Percentiles rank a stretch among this genome's conserved stretches.
Evolutionary conservation across 1,140 invertebrate genomes (phyloP).

Genomic region (Lepidurus arcticus): DNA sequence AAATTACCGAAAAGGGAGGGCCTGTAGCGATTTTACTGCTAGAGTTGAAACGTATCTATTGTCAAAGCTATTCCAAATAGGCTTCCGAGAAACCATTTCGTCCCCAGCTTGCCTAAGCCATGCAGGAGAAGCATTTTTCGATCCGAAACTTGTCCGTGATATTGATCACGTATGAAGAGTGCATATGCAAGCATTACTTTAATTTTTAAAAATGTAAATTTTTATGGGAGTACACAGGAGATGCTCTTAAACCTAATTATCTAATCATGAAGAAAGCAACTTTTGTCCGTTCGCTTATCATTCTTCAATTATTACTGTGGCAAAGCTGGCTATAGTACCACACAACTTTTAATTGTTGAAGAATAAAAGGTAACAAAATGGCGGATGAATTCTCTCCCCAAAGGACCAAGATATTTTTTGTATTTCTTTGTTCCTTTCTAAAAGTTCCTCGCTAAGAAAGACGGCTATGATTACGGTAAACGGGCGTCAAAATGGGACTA

Average conservation of each 20-base stretch:
- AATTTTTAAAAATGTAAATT: no score
- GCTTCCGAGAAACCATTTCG: not conserved
- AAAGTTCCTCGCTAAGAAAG: not conserved
- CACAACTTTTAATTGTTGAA: not conserved
- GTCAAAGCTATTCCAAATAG: not conserved
- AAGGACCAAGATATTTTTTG: not conserved
- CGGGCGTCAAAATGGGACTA: no score
- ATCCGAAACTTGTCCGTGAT: not conserved
- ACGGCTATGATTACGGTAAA: not conserved
- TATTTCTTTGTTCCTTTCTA: not conserved
- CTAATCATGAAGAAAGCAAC: not conserved
- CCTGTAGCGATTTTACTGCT: not conserved
- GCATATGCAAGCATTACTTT: not conserved
- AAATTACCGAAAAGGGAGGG: not conserved
- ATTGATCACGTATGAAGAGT: constrained; percentile 14
- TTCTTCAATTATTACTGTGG: not conserved
- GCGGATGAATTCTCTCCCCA: not conserved
- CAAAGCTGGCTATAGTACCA: not conserved
- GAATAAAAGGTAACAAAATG: not conserved
- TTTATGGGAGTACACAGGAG: not conserved
- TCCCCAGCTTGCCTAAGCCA: not conserved
- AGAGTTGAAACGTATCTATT: not conserved
- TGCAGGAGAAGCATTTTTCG: not conserved
- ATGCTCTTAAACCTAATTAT: not conserved
- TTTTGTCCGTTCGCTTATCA: not conserved